Base-by-base conservation (phyloP, 2,888 invertebrate genomes). In the Agrochola litura region DNA sequence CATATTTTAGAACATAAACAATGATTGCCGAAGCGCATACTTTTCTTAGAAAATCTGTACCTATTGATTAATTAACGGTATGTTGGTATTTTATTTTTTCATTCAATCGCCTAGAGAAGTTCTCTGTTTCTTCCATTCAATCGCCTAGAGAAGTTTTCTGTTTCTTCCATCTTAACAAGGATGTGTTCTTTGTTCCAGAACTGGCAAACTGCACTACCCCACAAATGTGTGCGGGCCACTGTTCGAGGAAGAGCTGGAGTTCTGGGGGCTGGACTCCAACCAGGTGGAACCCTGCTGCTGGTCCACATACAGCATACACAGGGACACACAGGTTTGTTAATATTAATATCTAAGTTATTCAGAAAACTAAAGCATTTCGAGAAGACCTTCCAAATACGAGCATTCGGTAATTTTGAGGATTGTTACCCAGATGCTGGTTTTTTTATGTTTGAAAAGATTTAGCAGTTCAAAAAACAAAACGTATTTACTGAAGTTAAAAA, bases 221-320 rank as follows among this genome's bases (percentile, higher is more conserved):
- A 99, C 99, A 81, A 99, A 99, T 96, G 99, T 99, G n/a, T 99
- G 99, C 94, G 99, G 99, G 1, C 99, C 99, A 25, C 97, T 99
- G 68, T 99, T 99, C 93, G 99, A 99, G 92, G 99, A 99, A 94
- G 99, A 99, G 95, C 96, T 99, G 93, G 99, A 99, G 96, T 99
- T 99, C 96, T 99, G 99, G 99, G 99, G 99, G 81, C 97, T 99
- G 94, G 99, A 99, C 96, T 98, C 99, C 85, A 99, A 99, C 97
- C 99, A 99, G 97, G 99, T 99, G 92, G 99, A 99, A 95, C 99
- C 99, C 8, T 99, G 99, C 96, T 99, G 99, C 96, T 99, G 99
- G 99, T 99, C 99, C 97, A 99, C 99, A 43, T 99, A 99, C 96
- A 98, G 98, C 95, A 98, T 98, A 94, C 98, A 98, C 95, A 97